Conservation (phyloP, 1,140 invertebrate genomes). For the Drosophila virilis region DNA sequence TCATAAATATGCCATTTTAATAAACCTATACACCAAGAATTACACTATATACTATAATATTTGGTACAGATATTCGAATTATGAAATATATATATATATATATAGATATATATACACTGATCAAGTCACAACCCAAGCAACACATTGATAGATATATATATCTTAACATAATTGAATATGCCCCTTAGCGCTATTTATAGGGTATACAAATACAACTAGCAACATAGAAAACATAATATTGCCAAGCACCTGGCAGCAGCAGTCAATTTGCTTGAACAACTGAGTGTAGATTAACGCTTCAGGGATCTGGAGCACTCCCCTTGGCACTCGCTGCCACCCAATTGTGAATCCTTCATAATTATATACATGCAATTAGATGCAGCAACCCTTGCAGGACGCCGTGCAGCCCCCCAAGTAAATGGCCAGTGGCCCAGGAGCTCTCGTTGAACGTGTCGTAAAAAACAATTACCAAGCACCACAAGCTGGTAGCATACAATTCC, state of each 20-base stretch:
- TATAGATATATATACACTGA: too few species aligned
- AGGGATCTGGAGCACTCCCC: conserved; percentile 23
- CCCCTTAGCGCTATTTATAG: neutral
- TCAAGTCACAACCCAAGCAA: too few species aligned
- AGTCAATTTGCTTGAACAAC: conserved; percentile 54
- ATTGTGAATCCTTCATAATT: conserved; percentile 51
- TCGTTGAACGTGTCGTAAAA: conserved; percentile 51
- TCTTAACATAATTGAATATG: too few species aligned
- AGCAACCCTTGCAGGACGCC: conserved; percentile 9
- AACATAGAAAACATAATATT: conserved; percentile 3
- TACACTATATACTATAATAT: too few species aligned
- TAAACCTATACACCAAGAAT: too few species aligned
- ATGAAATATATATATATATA: too few species aligned
- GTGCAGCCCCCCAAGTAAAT: conserved; percentile 34
- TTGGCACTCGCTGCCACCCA: neutral
- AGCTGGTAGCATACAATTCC: conserved; percentile 16
- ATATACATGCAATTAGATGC: conserved; percentile 58
- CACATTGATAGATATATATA: too few species aligned
- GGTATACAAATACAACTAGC: conserved; percentile 43
- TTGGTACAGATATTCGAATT: too few species aligned
- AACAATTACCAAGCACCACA: conserved; percentile 71
- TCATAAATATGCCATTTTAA: too few species aligned
- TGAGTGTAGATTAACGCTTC: conserved; percentile 64
- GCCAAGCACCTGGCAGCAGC: conserved; percentile 18
- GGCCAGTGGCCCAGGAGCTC: conserved; percentile 24